phyloP scores from a whole-genome alignment of 2,797 vertebrate species.

The Anniella stebbinsi region DNA sequence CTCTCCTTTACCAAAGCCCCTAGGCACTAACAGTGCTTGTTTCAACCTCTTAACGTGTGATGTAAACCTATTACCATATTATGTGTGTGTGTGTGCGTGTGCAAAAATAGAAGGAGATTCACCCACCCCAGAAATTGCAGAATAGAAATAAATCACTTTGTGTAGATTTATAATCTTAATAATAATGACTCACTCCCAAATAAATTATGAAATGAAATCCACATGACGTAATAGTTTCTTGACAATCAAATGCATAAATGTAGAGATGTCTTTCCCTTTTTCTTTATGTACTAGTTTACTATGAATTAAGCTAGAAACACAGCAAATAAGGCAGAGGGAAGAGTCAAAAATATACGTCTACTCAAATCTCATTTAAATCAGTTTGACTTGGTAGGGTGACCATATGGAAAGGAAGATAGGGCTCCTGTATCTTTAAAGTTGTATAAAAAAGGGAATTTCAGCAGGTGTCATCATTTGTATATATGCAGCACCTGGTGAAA shows the following conservation, averaged over 20 bases:
- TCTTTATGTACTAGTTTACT: not conserved
- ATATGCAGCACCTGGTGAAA: no score
- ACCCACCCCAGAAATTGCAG: not conserved
- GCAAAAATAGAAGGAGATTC: not conserved
- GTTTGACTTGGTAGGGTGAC: not conserved
- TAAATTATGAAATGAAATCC: slow-evolving; percentile 6
- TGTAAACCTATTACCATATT: slow-evolving; percentile 51
- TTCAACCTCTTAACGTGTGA: slow-evolving; percentile 65
- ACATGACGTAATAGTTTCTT: not conserved
- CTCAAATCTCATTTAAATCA: not conserved
- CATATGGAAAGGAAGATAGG: no score
- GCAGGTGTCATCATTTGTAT: no score
- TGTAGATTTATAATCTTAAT: not conserved
- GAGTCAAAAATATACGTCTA: not conserved
- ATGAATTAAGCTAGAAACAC: slow-evolving; percentile 14
- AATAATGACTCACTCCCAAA: not conserved
- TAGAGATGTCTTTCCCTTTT: not conserved
- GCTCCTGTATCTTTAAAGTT: no score
- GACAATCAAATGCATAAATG: slow-evolving; percentile 1
- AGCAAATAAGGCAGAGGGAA: not conserved
- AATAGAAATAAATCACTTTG: not conserved
- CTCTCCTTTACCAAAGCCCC: slow-evolving; percentile 56
- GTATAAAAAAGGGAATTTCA: no score
- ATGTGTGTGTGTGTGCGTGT: not conserved
- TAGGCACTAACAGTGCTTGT: slow-evolving; percentile 32